Percentiles rank a stretch among this genome's conserved stretches.
phyloP scores from a whole-genome alignment of 2,888 invertebrate genomes.

The Sarcophaga subvicina region DNA sequence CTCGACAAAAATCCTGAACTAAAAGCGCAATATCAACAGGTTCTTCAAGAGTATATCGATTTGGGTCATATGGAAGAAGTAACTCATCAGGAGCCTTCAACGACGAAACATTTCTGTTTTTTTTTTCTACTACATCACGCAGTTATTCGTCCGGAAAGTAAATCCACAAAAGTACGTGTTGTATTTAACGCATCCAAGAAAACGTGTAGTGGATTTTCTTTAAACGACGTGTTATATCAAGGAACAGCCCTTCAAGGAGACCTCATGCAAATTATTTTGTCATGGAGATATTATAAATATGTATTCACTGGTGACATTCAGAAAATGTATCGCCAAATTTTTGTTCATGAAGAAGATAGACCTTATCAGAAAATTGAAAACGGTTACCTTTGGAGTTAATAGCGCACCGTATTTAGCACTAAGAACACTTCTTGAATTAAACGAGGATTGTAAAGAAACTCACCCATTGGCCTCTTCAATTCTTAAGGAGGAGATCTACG shows the following conservation, averaged over 20 bases:
- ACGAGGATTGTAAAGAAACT: not conserved
- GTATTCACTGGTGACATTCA: not conserved
- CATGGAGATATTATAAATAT: not conserved
- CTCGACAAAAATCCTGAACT: too few relatives aligned
- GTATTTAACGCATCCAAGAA: not conserved
- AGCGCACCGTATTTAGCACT: not conserved
- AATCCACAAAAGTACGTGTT: not conserved
- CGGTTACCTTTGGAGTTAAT: not conserved
- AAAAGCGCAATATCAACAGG: too few relatives aligned
- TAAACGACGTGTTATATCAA: not conserved
- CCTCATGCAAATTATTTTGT: not conserved
- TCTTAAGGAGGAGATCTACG: too few relatives aligned
- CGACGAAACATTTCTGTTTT: too few relatives aligned
- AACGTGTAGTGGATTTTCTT: not conserved
- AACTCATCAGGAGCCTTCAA: too few relatives aligned
- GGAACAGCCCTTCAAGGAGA: not conserved
- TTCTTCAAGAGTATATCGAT: too few relatives aligned
- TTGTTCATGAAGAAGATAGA: too few relatives aligned
- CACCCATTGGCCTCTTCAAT: too few relatives aligned
- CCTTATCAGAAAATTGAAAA: not conserved
- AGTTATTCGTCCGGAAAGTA: not conserved
- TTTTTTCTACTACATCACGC: too few relatives aligned
- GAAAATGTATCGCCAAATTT: not conserved
- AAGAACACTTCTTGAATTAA: not conserved
- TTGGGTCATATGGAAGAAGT: too few relatives aligned